Percentiles rank a stretch among this genome's conserved stretches.
These are phyloP conservation scores for Himalopsyche anomala DNA, from an alignment of 2,888 invertebrate genomes.

Conservation along the genomic window DNA sequence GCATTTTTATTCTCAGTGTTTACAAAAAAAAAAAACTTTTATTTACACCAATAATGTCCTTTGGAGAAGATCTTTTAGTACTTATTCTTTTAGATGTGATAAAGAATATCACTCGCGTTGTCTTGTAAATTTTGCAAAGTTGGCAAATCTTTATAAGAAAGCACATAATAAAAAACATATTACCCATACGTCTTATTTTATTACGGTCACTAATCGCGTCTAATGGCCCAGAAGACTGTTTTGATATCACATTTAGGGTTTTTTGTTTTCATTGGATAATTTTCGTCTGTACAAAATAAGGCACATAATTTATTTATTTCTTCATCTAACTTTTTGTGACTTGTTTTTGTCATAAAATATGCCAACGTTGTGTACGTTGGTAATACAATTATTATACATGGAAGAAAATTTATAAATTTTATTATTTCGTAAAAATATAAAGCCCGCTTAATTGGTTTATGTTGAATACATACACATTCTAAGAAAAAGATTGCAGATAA, in stretches of 20 bases:
- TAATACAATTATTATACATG: background rate
- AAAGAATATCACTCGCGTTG: conserved; percentile 16
- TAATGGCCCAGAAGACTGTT: conserved; percentile 52
- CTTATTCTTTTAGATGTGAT: conserved; percentile 16
- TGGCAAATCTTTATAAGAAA: conserved; percentile 30
- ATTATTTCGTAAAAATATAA: too few species aligned
- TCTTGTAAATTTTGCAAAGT: conserved; percentile 38
- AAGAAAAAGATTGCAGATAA: too few species aligned
- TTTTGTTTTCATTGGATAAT: conserved; percentile 43
- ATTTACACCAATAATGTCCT: background rate
- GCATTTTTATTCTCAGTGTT: background rate
- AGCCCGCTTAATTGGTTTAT: too few species aligned
- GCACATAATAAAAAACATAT: conserved; percentile 50
- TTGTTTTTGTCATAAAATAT: background rate
- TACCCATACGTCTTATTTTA: conserved; percentile 54
- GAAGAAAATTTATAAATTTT: background rate
- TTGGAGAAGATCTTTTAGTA: background rate
- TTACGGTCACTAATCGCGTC: conserved; percentile 51
- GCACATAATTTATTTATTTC: conserved; percentile 36
- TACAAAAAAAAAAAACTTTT: background rate
- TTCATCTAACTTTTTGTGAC: conserved; percentile 15
- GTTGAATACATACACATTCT: too few species aligned
- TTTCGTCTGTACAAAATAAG: conserved; percentile 35
- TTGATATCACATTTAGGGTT: conserved; percentile 31
- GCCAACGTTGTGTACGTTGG: background rate